These are phyloP conservation scores for Anhinga rufa DNA, from an alignment of 2,113 vertebrate species.

Conservation along the genomic window DNA sequence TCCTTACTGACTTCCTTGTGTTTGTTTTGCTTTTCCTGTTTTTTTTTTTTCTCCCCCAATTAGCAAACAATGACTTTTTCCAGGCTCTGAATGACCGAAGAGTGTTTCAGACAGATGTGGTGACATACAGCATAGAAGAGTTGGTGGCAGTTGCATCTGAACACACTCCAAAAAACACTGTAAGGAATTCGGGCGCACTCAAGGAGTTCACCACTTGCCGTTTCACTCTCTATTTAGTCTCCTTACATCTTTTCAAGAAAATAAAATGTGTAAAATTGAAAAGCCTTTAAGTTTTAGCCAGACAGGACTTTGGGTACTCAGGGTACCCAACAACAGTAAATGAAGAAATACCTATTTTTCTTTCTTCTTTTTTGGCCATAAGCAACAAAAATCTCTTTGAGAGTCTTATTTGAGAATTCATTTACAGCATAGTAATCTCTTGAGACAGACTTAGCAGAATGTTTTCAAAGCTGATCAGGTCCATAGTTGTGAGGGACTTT, in stretches of 20 bases:
- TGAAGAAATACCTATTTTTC: not conserved
- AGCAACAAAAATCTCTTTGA: not conserved
- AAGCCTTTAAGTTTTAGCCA: not conserved
- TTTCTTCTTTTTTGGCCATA: not conserved
- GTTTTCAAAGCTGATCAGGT: not conserved
- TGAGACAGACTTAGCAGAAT: not conserved
- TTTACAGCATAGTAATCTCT: not conserved
- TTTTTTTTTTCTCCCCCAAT: not conserved
- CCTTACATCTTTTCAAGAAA: not conserved
- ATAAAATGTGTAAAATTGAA: not conserved
- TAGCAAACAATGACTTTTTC: constrained; percentile 87
- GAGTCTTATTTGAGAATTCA: not conserved
- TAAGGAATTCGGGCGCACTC: constrained; percentile 46
- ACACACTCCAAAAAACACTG: constrained; percentile 86
- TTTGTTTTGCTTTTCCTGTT: constrained; percentile 51
- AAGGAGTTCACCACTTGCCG: accelerated
- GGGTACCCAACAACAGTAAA: not conserved
- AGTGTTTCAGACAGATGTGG: constrained; percentile 63
- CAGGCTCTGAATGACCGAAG: constrained; percentile 74
- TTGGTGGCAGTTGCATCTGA: constrained; percentile 81
- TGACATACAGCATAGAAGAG: constrained; percentile 77
- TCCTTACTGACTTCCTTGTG: constrained; percentile 23
- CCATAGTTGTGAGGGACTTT: not conserved
- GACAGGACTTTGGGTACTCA: not conserved
- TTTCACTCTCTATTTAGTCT: not conserved